Percentiles rank a stretch among this genome's conserved stretches.
Evolutionary conservation across 2,888 invertebrate genomes (phyloP).

Genomic region (Limnephilus auricula): DNA sequence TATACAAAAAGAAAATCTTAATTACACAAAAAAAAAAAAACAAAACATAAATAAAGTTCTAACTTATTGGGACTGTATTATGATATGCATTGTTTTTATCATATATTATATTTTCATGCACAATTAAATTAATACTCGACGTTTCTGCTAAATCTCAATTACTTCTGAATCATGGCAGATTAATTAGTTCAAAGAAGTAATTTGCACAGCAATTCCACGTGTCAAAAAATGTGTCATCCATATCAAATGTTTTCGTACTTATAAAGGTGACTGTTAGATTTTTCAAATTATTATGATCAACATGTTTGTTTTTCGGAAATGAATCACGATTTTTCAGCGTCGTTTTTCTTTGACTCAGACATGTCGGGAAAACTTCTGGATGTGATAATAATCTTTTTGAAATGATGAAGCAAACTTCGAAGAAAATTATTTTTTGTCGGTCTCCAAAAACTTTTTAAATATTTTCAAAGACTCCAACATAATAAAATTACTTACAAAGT

Average conservation of each 20-base stretch:
- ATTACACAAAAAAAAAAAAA: too few relatives aligned
- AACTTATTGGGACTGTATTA: too few relatives aligned
- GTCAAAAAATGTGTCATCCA: neutral
- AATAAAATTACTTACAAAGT: neutral
- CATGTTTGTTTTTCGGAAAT: neutral
- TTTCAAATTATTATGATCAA: neutral
- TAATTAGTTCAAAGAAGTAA: neutral
- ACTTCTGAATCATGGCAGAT: neutral
- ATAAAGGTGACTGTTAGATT: neutral
- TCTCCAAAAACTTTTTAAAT: neutral
- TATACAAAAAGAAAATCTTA: too few relatives aligned
- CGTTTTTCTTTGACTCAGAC: neutral
- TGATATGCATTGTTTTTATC: too few relatives aligned
- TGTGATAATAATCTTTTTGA: neutral
- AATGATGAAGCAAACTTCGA: neutral
- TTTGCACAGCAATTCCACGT: neutral
- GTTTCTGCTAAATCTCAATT: neutral
- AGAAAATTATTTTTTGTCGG: neutral
- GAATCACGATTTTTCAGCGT: neutral
- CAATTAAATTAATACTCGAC: neutral
- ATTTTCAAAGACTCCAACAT: neutral
- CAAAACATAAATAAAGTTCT: too few relatives aligned
- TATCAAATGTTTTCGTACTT: neutral
- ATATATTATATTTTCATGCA: too few relatives aligned
- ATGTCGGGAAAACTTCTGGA: neutral